phyloP scores from a whole-genome alignment of 2,888 invertebrate species.

The Mythimna lalbum region DNA sequence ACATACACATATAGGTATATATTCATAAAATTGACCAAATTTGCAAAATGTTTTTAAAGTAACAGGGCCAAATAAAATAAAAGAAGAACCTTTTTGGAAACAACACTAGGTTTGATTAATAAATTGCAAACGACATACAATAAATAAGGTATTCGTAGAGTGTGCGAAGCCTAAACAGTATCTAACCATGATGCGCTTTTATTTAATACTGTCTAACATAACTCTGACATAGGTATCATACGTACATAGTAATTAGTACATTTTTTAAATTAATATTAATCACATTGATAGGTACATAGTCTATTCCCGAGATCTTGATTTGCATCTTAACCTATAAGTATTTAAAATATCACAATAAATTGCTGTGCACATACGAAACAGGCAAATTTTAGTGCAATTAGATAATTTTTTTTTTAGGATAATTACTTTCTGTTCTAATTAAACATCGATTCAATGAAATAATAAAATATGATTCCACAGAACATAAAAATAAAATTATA shows the following conservation, averaged over 20 bases:
- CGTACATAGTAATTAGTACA: constrained; percentile 70
- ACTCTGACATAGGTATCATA: constrained; percentile 69
- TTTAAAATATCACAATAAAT: constrained; percentile 91
- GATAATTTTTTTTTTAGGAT: constrained; percentile 82
- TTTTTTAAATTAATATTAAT: constrained; percentile 82
- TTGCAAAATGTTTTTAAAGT: constrained; percentile 81
- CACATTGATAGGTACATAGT: constrained; percentile 87
- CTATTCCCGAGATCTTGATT: constrained; percentile 86
- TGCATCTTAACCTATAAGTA: constrained; percentile 88
- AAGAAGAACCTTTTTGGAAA: constrained; percentile 59
- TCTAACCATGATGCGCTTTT: constrained; percentile 73
- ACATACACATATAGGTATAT: constrained; percentile 80
- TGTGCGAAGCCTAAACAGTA: constrained; percentile 73
- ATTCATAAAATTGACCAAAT: constrained; percentile 86
- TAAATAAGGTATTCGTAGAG: constrained; percentile 66
- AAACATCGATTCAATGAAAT: constrained; percentile 71
- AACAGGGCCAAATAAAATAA: constrained; percentile 60
- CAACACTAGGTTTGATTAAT: constrained; percentile 60
- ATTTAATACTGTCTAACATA: constrained; percentile 80
- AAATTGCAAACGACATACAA: constrained; percentile 66
- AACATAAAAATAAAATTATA: constrained; percentile 40
- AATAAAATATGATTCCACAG: constrained; percentile 40
- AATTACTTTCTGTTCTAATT: constrained; percentile 79
- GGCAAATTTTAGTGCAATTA: constrained; percentile 91
- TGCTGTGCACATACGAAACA: constrained; percentile 91